A percentile compares a stretch with the other conserved stretches of the same genome.
phyloP scores from a whole-genome alignment of 2,888 invertebrate species.

The Meteorus cinctellus region DNA sequence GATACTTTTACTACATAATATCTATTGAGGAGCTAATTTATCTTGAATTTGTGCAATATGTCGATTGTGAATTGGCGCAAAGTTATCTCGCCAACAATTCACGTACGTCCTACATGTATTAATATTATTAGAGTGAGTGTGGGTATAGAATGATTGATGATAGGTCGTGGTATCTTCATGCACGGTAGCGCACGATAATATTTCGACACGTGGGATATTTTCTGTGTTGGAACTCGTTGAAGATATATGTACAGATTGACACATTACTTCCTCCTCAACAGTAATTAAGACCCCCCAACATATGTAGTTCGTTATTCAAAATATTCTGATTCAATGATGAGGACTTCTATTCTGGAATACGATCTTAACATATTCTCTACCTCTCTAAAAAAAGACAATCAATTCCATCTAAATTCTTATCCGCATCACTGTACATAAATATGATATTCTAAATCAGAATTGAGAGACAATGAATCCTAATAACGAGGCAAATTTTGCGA shows the following conservation, averaged over 20 bases:
- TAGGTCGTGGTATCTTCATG: not conserved
- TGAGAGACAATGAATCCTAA: not conserved
- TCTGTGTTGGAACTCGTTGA: not conserved
- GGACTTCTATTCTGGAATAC: too few relatives aligned
- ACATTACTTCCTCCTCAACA: not conserved
- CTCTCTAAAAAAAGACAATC: too few relatives aligned
- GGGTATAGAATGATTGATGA: not conserved
- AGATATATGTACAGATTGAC: not conserved
- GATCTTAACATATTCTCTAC: too few relatives aligned
- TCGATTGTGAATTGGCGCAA: conserved; percentile 1
- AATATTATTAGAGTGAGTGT: not conserved
- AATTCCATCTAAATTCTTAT: too few relatives aligned
- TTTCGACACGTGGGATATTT: too few relatives aligned
- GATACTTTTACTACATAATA: not conserved
- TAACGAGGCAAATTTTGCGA: not conserved
- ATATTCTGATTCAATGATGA: too few relatives aligned
- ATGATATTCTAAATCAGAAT: too few relatives aligned
- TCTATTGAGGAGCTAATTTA: not conserved
- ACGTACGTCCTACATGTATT: conserved; percentile 3
- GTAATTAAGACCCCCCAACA: too few relatives aligned
- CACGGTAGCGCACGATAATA: not conserved
- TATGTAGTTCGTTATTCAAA: too few relatives aligned
- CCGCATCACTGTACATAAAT: too few relatives aligned
- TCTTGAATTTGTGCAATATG: not conserved
- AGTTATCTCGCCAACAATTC: not conserved